Evolutionary conservation across 2,888 invertebrate genomes (phyloP).

Genomic region (Andrena praecox): DNA sequence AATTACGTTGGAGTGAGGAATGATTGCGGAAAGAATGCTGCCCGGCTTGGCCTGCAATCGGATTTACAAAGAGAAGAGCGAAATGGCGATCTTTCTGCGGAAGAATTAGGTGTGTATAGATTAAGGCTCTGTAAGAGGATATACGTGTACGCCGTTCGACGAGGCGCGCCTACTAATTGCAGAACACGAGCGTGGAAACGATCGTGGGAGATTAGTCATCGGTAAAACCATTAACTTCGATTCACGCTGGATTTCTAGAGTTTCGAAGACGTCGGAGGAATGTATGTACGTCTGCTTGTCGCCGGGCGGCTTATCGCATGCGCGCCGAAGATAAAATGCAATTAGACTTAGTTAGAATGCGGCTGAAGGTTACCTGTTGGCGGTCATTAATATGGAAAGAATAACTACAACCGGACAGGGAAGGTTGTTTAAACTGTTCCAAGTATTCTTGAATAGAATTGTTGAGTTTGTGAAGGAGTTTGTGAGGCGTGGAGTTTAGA

Average conservation of each 20-base stretch:
- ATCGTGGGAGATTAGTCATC: conserved; percentile 35
- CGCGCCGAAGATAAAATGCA: conserved; percentile 51
- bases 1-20: neutral
- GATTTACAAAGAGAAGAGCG: no score
- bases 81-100: no score
- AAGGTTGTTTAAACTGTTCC: conserved; percentile 9
- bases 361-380: conserved; percentile 34
- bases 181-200: neutral
- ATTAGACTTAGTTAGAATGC: conserved; percentile 63
- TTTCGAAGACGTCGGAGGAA: conserved; percentile 15
- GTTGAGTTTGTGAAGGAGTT: no score
- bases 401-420: neutral
- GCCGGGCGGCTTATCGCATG: conserved; percentile 42
- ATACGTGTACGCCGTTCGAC: neutral
- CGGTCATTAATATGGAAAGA: conserved; percentile 26
- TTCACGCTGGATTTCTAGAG: conserved; percentile 5
- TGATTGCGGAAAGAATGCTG: no score
- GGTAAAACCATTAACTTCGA: neutral
- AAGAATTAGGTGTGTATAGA: no score
- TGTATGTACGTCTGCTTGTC: neutral
- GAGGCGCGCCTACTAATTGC: conserved; percentile 26
- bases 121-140: no score
- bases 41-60: no score
- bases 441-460: neutral
- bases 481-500: neutral